phyloP scores from a whole-genome alignment of 2,888 invertebrate genomes.

The Ernsta delagoae region DNA sequence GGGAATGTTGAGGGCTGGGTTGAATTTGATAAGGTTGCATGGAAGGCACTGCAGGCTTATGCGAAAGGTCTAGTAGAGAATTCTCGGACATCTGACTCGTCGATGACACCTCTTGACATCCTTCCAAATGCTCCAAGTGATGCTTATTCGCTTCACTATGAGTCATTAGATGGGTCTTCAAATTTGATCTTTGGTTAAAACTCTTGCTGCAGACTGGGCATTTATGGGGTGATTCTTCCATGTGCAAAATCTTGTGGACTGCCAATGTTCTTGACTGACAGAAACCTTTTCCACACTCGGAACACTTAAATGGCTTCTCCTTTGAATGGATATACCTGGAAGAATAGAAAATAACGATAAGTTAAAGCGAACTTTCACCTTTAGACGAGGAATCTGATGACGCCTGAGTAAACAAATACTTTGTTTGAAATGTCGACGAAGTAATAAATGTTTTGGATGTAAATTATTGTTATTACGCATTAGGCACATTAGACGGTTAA shows the following conservation, averaged over 20 bases:
- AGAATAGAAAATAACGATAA: constrained; percentile 56
- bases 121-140: constrained; percentile 77
- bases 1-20: constrained; percentile 64
- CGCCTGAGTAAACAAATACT: constrained; percentile 57
- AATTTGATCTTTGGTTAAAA: constrained; percentile 96
- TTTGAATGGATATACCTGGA: constrained; percentile 98
- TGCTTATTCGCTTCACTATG: constrained; percentile 89
- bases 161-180: constrained; percentile 95
- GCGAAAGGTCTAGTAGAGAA: constrained; percentile 84
- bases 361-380: constrained; percentile 58
- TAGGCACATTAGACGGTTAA: constrained; percentile 71
- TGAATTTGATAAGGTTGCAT: constrained; percentile 57
- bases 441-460: constrained; percentile 60
- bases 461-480: constrained; percentile 65
- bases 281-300: constrained; percentile 98
- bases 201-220: constrained; percentile 94
- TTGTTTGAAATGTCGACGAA: constrained; percentile 57
- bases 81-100: constrained; percentile 77
- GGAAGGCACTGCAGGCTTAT: constrained; percentile 73
- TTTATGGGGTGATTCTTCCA: constrained; percentile 97
- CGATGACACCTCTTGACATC: constrained; percentile 81
- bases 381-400: constrained; percentile 48
- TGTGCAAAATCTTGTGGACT: constrained; percentile 96
- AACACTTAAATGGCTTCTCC: constrained; percentile 99
- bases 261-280: constrained; percentile 98